Evolutionary conservation across 2,888 invertebrate species (phyloP), one percentile per base, ranked within the genome.

Genomic region (Zelleria hepariella): DNA sequence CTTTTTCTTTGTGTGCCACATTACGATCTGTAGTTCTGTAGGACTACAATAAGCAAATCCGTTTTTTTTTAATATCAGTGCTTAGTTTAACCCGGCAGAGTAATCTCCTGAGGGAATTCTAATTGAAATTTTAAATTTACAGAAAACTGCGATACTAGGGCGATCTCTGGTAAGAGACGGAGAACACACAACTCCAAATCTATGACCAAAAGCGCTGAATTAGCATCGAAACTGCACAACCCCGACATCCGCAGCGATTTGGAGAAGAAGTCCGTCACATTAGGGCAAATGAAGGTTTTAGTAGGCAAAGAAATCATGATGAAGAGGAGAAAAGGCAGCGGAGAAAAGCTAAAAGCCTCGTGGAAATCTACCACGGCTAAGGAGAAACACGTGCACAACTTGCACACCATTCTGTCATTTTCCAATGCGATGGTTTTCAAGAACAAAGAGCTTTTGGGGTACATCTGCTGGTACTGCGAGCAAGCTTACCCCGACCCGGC

Each of bases 391-490:
- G 70, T 62, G 47, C 78, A 81, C 2, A 87, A 87, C 32, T 60
- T 86, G 0, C 66, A 72, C 1, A 80, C 74, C 0, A 74, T 87
- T 57, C 61, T 87, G 0, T 70, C 81, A 20, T 81, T 67, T 57
- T 83, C 84, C 0, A 87, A 85, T 49, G 83, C 74, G 0, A 71
- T 73, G 0, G 84, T 84, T 0, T 87, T 87, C 60, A 79, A 76
- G 18, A 78, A 82, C 27, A 85, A 81, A 62, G 74, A 77, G 0
- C 60, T 83, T 0, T 59, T 83, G 0, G 86, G 87, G 0, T 86
- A 73, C 57, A 67, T 76, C 0, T 87, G 87, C 60, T 78, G 77
- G 0, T 86, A 83, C 57, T 87, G 87, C 10, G 72, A 80, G 0
- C 54, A 65, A 0, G 70, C 77, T 0, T 85, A 70, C 63, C 79